Evolutionary conservation across 2,888 invertebrate species (phyloP).

Genomic region (Rhogogaster chlorosoma): DNA sequence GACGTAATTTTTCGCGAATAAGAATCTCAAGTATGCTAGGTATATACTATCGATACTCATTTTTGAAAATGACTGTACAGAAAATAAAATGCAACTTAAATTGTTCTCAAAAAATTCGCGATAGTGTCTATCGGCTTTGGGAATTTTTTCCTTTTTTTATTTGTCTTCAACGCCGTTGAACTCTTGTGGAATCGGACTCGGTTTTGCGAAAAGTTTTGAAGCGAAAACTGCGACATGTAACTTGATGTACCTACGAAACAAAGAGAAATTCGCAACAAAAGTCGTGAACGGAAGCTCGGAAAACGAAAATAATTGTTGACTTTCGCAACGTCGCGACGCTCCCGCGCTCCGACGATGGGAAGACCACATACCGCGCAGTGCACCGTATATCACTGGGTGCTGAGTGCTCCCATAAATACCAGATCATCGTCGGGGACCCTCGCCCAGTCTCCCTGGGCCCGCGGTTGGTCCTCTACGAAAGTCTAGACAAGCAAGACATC

Average conservation of each 20-base stretch:
- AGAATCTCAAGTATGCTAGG: neutral
- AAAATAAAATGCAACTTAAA: neutral
- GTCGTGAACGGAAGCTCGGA: conserved; percentile 44
- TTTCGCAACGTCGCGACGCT: conserved; percentile 55
- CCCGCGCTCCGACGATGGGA: conserved; percentile 11
- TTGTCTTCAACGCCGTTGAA: neutral
- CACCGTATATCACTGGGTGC: conserved; percentile 66
- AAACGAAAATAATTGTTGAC: conserved; percentile 55
- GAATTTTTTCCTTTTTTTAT: neutral
- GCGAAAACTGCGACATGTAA: neutral
- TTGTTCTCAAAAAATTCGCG: neutral
- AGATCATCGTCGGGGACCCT: conserved; percentile 63
- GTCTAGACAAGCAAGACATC: conserved; percentile 60
- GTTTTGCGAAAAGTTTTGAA: neutral
- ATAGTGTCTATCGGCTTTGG: neutral
- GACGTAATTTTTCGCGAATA: neutral
- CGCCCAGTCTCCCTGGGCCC: conserved; percentile 51
- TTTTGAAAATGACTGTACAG: neutral
- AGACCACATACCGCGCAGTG: conserved; percentile 59
- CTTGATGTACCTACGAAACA: neutral
- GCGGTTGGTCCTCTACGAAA: conserved; percentile 47
- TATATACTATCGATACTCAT: too few relatives aligned
- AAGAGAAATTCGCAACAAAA: conserved; percentile 37
- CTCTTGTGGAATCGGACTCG: neutral
- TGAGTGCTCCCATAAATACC: conserved; percentile 71